Conservation (phyloP, 2,797 vertebrate species). For the Capromys pilorides region DNA sequence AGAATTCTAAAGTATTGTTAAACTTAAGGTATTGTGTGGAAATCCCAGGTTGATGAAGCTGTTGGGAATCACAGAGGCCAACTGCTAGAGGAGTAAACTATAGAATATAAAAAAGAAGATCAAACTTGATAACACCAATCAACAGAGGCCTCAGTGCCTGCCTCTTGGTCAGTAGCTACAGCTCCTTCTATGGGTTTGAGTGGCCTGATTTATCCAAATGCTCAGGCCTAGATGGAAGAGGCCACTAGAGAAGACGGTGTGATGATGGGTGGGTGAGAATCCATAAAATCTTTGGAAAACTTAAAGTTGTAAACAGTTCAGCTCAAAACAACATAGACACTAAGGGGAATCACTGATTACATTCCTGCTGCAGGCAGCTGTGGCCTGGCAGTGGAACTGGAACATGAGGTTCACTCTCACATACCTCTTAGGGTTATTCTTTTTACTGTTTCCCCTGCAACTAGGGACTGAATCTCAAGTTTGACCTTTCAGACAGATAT, state of each 20-base stretch:
- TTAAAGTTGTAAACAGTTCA: not conserved
- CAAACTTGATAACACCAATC: not conserved
- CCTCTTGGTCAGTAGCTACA: not conserved
- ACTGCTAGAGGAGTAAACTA: not conserved
- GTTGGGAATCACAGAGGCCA: not conserved
- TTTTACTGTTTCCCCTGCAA: not conserved
- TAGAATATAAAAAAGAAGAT: not conserved
- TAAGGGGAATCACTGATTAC: not conserved
- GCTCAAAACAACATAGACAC: not conserved
- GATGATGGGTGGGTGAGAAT: not conserved
- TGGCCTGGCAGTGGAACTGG: not conserved
- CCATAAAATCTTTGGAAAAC: slow-evolving; percentile 2
- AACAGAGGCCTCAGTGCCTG: not conserved
- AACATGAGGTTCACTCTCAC: not conserved
- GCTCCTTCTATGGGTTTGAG: not conserved
- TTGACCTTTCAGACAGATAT: not conserved
- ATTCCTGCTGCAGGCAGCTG: not conserved
- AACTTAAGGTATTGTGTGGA: not conserved
- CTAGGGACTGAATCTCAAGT: not conserved
- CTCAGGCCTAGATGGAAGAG: not conserved
- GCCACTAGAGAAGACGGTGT: not conserved
- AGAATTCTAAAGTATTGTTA: not conserved
- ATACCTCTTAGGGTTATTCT: not conserved
- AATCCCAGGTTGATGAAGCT: not conserved
- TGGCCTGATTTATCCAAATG: not conserved